phyloP scores from a whole-genome alignment of 1,140 invertebrate species.

The Hylyphantes graminicola region DNA sequence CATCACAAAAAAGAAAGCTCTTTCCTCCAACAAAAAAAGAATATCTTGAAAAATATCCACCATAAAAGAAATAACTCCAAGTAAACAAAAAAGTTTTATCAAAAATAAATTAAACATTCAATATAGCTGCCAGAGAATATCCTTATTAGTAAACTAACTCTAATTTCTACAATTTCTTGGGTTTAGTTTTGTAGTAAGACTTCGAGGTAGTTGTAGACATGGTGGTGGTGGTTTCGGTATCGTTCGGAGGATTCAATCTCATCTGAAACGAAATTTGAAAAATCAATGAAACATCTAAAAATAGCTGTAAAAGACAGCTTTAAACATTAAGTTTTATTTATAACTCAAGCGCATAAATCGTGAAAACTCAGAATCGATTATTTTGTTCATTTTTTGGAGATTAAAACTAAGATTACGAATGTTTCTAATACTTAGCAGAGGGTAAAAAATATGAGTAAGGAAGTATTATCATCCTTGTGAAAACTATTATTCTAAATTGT shows the following conservation, averaged over 20 bases:
- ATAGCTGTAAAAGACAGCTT: not conserved
- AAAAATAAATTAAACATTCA: constrained; percentile 25
- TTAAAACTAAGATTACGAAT: no score
- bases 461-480: no score
- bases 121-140: constrained; percentile 48
- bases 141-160: not conserved
- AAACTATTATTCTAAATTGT: no score
- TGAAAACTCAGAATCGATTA: no score
- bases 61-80: not conserved
- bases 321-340: no score
- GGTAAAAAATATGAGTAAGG: no score
- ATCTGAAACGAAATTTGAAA: constrained; percentile 61
- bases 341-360: no score
- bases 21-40: not conserved
- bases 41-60: not conserved
- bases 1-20: not conserved
- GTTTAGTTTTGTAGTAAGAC: constrained; percentile 35
- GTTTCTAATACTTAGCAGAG: no score
- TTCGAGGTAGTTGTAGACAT: constrained; percentile 40
- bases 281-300: not conserved
- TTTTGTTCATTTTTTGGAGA: no score
- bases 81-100: constrained; percentile 12
- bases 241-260: constrained; percentile 56
- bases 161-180: constrained; percentile 40
- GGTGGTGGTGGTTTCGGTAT: constrained; percentile 52